phyloP scores from a whole-genome alignment of 2,888 invertebrate species.

The Leucophenga montana region DNA sequence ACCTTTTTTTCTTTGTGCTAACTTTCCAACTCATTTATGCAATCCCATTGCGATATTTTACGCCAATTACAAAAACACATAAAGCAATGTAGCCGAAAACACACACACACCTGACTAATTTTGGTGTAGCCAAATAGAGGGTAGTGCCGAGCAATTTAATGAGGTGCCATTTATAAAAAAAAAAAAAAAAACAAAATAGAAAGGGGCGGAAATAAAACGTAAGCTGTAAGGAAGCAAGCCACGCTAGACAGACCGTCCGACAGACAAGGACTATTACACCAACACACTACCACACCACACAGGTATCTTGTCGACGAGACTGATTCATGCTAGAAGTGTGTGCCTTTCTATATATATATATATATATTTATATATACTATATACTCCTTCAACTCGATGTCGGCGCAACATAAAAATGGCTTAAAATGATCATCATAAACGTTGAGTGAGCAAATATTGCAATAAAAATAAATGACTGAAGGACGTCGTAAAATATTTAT shows the following conservation, averaged over 20 bases:
- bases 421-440: constrained; percentile 74
- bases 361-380: too few relatives aligned
- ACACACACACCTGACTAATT: constrained; percentile 54
- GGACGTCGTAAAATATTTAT: constrained; percentile 71
- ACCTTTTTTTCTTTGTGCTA: not conserved
- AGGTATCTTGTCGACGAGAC: constrained; percentile 20
- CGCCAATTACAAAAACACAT: constrained; percentile 30
- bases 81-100: not conserved
- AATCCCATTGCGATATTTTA: constrained; percentile 17
- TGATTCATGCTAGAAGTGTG: constrained; percentile 68
- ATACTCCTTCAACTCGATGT: constrained; percentile 8
- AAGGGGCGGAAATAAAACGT: constrained; percentile 1
- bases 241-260: constrained; percentile 34
- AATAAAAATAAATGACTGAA: constrained; percentile 72
- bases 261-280: constrained; percentile 23
- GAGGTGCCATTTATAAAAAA: constrained; percentile 62
- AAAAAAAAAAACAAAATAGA: constrained; percentile 22
- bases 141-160: constrained; percentile 60
- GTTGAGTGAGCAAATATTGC: constrained; percentile 73
- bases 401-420: constrained; percentile 70
- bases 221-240: not conserved
- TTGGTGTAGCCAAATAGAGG: constrained; percentile 35
- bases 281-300: constrained; percentile 22
- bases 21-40: constrained; percentile 12
- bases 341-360: not conserved